These are phyloP conservation scores for Oedothorax gibbosus DNA, from an alignment of 1,140 invertebrate genomes.

Conservation along the genomic window DNA sequence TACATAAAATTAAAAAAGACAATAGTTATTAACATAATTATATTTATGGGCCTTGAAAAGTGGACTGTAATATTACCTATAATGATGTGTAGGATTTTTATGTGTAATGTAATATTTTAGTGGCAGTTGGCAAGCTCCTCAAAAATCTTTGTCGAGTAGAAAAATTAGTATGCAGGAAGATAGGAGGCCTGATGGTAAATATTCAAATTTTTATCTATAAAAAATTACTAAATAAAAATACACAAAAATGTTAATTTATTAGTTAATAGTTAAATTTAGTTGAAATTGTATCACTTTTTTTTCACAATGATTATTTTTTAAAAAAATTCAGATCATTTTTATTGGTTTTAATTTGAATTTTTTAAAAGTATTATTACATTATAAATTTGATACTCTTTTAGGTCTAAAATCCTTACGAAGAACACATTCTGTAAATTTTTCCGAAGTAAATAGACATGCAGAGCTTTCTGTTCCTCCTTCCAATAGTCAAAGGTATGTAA, in stretches of 20 bases:
- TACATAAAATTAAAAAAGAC: too few relatives aligned
- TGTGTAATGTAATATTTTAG: background rate
- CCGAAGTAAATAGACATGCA: slow-evolving; percentile 52
- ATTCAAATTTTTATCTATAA: slow-evolving; percentile 6
- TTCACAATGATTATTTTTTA: background rate
- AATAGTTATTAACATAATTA: too few relatives aligned
- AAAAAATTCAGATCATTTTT: background rate
- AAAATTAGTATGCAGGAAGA: slow-evolving; percentile 47
- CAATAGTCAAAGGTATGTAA: slow-evolving; percentile 43
- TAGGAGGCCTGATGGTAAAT: slow-evolving; percentile 42
- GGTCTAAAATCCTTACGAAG: slow-evolving; percentile 40
- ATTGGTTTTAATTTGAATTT: background rate
- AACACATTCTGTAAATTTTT: slow-evolving; percentile 52
- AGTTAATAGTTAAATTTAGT: background rate
- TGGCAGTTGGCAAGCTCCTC: slow-evolving; percentile 55
- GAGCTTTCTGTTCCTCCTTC: slow-evolving; percentile 42
- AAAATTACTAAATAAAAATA: background rate
- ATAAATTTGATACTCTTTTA: slow-evolving; percentile 10
- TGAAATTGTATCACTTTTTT: background rate
- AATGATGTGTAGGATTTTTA: background rate
- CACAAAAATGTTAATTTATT: background rate
- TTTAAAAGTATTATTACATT: background rate
- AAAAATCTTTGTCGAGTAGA: slow-evolving; percentile 47
- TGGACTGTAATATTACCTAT: too few relatives aligned
- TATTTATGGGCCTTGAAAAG: too few relatives aligned